Evolutionary conservation across 1,140 invertebrate genomes (phyloP).

Genomic region (Aphelenchoides besseyi): DNA sequence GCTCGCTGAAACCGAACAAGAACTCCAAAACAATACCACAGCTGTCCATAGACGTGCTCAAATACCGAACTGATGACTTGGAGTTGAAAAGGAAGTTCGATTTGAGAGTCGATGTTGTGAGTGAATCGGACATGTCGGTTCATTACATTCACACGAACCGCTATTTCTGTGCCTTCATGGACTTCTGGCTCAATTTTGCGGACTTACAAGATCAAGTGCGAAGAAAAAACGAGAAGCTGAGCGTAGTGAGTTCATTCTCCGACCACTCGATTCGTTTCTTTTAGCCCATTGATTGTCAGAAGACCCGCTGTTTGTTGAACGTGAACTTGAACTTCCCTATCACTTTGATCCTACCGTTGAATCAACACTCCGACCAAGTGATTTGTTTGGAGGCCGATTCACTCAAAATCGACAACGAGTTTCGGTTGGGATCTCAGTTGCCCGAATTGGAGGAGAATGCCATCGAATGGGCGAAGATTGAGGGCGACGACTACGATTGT

Average conservation of each 20-base stretch:
- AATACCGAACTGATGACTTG: constrained; percentile 25
- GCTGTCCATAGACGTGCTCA: constrained; percentile 12
- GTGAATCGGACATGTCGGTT: constrained; percentile 63
- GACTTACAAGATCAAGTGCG: constrained; percentile 74
- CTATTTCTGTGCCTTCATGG: constrained; percentile 80
- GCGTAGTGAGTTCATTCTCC: not conserved
- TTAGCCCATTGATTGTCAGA: constrained; percentile 25
- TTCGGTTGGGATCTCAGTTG: constrained; percentile 28
- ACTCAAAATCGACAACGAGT: constrained; percentile 34
- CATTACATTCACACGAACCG: constrained; percentile 91
- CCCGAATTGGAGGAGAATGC: constrained; percentile 31
- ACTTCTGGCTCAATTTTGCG: constrained; percentile 80
- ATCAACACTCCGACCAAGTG: constrained; percentile 41
- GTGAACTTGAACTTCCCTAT: constrained; percentile 31
- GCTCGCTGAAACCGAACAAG: constrained; percentile 22
- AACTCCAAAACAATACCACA: not conserved
- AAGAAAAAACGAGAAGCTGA: constrained; percentile 53
- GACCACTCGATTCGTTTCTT: not conserved
- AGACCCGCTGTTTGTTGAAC: constrained; percentile 39
- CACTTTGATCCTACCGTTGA: constrained; percentile 46
- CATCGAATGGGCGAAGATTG: constrained; percentile 30
- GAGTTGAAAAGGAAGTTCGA: constrained; percentile 23
- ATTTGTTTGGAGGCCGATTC: constrained; percentile 32
- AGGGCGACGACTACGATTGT: constrained; percentile 43
- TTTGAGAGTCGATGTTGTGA: not conserved